Conservation (phyloP, 2,113 vertebrate species). For the Piaya cayana region DNA sequence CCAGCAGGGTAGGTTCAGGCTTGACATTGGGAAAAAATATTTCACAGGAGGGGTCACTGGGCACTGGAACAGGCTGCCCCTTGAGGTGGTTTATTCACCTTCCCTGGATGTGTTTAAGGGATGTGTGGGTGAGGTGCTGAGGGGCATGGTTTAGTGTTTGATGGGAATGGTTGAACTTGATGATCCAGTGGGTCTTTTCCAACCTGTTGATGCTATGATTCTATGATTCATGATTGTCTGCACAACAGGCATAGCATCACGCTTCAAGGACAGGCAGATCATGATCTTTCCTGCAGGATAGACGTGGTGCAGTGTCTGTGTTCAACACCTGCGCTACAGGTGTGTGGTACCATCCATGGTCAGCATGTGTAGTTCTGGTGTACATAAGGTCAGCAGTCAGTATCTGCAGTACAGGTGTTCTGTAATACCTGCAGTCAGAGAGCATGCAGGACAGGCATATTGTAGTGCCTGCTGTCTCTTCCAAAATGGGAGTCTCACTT, state of each 20-base stretch:
- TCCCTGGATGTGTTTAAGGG: too few species aligned
- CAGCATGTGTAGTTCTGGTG: not conserved
- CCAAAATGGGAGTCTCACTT: not conserved
- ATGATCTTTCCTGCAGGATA: not conserved
- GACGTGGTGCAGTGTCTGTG: not conserved
- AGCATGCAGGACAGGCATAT: not conserved
- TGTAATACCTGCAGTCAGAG: accelerated
- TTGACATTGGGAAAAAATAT: too few species aligned
- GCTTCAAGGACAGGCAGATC: not conserved
- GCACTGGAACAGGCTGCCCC: too few species aligned
- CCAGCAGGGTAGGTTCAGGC: too few species aligned
- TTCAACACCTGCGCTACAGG: not conserved
- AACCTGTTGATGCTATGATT: too few species aligned
- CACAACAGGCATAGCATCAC: accelerated
- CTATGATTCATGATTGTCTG: too few species aligned
- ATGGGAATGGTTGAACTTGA: too few species aligned
- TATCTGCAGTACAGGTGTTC: not conserved
- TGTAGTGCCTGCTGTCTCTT: accelerated
- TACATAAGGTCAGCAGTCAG: accelerated
- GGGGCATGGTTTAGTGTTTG: too few species aligned
- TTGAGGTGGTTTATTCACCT: too few species aligned
- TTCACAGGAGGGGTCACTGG: too few species aligned
- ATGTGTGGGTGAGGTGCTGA: too few species aligned
- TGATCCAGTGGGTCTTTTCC: too few species aligned
- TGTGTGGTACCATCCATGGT: accelerated